These are phyloP conservation scores for Eptesicus fuscus DNA, from an alignment of 2,113 vertebrate species.

Conservation along the genomic window DNA sequence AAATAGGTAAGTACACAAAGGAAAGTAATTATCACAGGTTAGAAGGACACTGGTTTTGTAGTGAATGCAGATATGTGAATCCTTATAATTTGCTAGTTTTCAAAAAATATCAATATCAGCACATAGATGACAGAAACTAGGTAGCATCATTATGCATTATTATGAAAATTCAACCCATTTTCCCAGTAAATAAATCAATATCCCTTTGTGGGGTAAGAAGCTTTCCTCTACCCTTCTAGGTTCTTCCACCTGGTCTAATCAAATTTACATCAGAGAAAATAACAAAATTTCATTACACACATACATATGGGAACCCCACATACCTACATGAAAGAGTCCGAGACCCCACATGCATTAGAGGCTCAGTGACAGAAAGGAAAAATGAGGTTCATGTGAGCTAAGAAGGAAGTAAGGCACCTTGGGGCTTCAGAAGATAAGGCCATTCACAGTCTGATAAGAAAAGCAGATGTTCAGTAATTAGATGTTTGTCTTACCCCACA, in stretches of 20 bases:
- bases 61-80: background rate
- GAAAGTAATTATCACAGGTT: background rate
- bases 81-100: background rate
- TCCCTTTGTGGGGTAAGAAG: no score
- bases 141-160: background rate
- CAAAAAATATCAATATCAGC: background rate
- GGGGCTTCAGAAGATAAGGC: background rate
- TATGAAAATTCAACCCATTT: background rate
- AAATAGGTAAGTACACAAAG: background rate
- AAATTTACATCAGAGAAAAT: background rate
- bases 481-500: background rate
- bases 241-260: background rate
- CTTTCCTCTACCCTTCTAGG: background rate
- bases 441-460: background rate
- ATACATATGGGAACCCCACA: background rate
- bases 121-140: background rate
- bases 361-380: background rate
- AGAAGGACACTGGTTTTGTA: background rate
- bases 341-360: background rate
- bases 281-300: background rate
- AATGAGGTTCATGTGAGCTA: background rate
- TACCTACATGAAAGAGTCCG: background rate
- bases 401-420: background rate
- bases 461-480: background rate
- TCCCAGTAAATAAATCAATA: background rate